Base-by-base conservation (phyloP, 2,888 invertebrate genomes). In the Acleris cristana region DNA sequence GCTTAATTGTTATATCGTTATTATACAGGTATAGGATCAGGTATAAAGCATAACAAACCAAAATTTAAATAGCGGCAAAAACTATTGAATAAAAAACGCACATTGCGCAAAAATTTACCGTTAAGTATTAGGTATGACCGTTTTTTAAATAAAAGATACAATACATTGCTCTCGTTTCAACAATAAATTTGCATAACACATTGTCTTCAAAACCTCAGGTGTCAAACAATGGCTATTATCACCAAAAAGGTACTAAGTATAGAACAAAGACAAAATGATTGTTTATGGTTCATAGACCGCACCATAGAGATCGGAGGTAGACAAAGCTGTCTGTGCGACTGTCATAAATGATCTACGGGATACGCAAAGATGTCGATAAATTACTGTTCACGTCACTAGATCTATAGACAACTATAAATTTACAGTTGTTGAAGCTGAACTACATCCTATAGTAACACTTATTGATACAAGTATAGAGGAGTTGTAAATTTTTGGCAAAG, bases 341-440 rank as follows among this genome's bases (percentile, higher is more conserved):
- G 92, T 92, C 92, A 92, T 92, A 92, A 92, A 92, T 92, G 92
- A 92, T 92, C 92, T 92, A 92, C 89, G 87, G 89, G 87, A 90
- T 89, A 87, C 87, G 85, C 85, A 87, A 89, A 88, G 88, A 86
- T 85, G 85, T 84, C 85, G 82, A 92, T 91, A 91, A 91, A 91
- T 91, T 89, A 89, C 85, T 82, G 85, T 87, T 86, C 86, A 86
- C 83, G 86, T 84, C 79, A 85, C 85, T 85, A 81, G 81, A 81
- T 79, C 81, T 80, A 79, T 78, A 74, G 69, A 76, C 84, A 74
- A 81, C 58, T 14, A 70, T 75, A 71, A 68, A 70, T 71, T 73
- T 75, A 68, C 77, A 69, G 34, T 57, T 53, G 48, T 16, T 56
- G 34, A 59, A 70, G 70, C 3, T 57, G 10, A 40, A 63, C 60